Conservation (phyloP, 2,113 vertebrate species). For the Nesogale talazaci region DNA sequence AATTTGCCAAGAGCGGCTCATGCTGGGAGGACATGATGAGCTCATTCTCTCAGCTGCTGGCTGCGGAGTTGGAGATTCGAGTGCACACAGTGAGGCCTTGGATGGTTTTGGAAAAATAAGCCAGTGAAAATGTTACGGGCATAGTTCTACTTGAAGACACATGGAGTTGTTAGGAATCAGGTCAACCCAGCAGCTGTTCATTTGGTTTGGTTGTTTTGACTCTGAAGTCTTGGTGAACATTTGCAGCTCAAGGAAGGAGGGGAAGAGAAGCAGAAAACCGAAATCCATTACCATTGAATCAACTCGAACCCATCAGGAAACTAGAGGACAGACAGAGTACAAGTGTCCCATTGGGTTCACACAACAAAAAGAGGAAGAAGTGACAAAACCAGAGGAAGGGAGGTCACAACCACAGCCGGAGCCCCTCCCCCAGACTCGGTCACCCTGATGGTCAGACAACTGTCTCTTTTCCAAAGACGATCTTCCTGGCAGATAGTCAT, state of each 20-base stretch:
- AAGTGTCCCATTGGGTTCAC: not conserved
- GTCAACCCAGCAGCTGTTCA: too few species aligned
- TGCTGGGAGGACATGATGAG: too few species aligned
- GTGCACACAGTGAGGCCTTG: not conserved
- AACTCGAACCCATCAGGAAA: not conserved
- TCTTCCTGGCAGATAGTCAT: not conserved
- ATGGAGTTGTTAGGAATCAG: not conserved
- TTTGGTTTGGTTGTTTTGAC: not conserved
- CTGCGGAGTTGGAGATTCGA: not conserved
- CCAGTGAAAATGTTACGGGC: not conserved
- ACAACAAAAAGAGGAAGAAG: too few species aligned
- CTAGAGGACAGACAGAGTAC: not conserved
- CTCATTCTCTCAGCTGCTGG: not conserved
- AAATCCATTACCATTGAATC: not conserved
- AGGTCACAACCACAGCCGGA: not conserved
- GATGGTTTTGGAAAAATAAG: not conserved
- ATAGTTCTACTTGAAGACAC: not conserved
- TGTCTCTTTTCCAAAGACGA: not conserved
- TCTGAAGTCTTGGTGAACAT: not conserved
- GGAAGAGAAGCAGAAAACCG: not conserved
- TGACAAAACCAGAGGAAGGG: not conserved
- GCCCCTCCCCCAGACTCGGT: too few species aligned
- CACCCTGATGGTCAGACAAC: not conserved
- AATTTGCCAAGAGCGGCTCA: not conserved
- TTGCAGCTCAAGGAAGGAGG: too few species aligned